Conservation (phyloP, 2,888 invertebrate species). For the Lasioglossum calceatum region DNA sequence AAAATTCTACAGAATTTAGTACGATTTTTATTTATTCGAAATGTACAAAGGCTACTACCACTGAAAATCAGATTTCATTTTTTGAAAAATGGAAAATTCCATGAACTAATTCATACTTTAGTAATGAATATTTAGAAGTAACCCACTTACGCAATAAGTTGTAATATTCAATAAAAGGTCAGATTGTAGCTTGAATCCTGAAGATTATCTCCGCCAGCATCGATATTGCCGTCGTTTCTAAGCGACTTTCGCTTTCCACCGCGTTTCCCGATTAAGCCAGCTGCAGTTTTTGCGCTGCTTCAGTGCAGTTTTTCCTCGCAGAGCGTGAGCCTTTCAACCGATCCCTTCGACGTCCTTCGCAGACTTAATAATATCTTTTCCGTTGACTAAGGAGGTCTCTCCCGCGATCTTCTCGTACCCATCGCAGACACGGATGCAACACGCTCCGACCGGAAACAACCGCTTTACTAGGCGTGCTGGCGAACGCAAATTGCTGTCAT, state of each 20-base stretch:
- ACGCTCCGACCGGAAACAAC: conserved; percentile 59
- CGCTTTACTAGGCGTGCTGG: conserved; percentile 67
- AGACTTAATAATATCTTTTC: conserved; percentile 3
- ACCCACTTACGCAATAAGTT: no score
- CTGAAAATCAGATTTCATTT: no score
- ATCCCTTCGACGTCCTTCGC: not conserved
- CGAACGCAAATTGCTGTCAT: conserved; percentile 69
- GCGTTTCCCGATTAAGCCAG: not conserved
- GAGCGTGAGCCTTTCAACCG: not conserved
- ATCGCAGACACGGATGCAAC: conserved; percentile 24
- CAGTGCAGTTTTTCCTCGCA: not conserved
- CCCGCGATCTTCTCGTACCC: conserved; percentile 16
- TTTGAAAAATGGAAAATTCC: no score
- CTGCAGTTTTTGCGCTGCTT: not conserved
- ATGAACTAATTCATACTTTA: no score
- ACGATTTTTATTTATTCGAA: no score
- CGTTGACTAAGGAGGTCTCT: not conserved
- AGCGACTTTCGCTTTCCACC: not conserved
- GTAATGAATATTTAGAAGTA: no score
- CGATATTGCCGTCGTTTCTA: not conserved
- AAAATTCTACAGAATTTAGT: no score
- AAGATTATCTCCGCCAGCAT: not conserved
- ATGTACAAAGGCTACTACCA: no score
- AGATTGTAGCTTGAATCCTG: not conserved
- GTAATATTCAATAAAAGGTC: no score